These are phyloP conservation scores for Melipona quadrifasciata DNA, from an alignment of 1,140 invertebrate genomes.

Conservation along the genomic window DNA sequence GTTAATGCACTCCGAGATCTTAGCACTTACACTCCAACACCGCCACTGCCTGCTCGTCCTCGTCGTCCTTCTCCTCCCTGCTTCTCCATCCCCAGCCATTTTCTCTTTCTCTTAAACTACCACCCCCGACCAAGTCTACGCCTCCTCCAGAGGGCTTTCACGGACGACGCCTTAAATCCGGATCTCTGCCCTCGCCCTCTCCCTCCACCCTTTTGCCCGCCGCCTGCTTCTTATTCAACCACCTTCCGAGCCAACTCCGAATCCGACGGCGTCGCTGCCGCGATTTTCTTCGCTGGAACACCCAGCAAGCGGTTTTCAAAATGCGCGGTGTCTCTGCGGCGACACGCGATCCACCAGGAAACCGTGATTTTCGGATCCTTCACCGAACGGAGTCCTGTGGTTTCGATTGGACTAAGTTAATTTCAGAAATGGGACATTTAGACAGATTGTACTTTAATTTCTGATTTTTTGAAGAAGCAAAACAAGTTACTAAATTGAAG, in stretches of 20 bases:
- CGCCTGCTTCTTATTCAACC: slow-evolving; percentile 44
- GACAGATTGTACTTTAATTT: too few relatives aligned
- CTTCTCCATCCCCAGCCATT: slow-evolving; percentile 71
- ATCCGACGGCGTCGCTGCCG: slow-evolving; percentile 48
- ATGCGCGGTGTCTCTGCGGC: not conserved
- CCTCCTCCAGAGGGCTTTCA: slow-evolving; percentile 80
- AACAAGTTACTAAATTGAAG: not conserved
- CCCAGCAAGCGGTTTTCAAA: slow-evolving; percentile 39
- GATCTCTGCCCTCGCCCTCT: slow-evolving; percentile 69
- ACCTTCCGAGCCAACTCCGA: slow-evolving; percentile 32
- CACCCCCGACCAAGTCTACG: slow-evolving; percentile 63
- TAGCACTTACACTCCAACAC: slow-evolving; percentile 82
- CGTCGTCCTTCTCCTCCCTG: slow-evolving; percentile 61
- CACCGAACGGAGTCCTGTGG: not conserved
- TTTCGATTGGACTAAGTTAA: not conserved
- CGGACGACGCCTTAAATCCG: slow-evolving; percentile 81
- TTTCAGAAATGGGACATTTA: too few relatives aligned
- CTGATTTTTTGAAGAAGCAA: not conserved
- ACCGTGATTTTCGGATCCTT: not conserved
- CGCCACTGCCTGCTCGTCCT: slow-evolving; percentile 66
- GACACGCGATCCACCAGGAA: too few relatives aligned
- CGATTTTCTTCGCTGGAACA: slow-evolving; percentile 65
- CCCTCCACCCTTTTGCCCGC: slow-evolving; percentile 24
- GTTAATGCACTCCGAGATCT: slow-evolving; percentile 82
- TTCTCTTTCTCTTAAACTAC: slow-evolving; percentile 81